phyloP scores from a whole-genome alignment of 2,888 invertebrate genomes.

The Aproaerema taeniolella region DNA sequence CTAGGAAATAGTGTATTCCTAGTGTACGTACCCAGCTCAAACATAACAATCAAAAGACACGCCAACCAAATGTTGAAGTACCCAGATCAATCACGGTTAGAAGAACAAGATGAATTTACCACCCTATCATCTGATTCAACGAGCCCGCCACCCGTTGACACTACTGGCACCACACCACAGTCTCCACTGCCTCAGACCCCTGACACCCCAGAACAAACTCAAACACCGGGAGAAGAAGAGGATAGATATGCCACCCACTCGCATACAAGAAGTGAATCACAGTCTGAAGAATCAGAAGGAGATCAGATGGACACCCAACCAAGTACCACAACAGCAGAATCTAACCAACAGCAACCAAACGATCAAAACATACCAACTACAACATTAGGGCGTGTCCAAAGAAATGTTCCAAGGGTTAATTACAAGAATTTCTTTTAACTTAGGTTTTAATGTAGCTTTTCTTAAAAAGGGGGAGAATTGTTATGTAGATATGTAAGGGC shows the following conservation, averaged over 20 bases:
- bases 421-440: neutral
- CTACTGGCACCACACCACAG: neutral
- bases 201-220: neutral
- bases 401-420: neutral
- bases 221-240: neutral
- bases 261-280: neutral
- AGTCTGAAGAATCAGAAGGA: neutral
- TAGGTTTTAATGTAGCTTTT: neutral
- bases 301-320: neutral
- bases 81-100: neutral
- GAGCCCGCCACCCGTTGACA: neutral
- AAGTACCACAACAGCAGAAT: neutral
- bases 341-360: neutral
- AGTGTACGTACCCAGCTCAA: neutral
- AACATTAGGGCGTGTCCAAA: neutral
- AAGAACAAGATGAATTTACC: neutral
- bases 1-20: neutral
- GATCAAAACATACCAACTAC: neutral
- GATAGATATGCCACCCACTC: neutral
- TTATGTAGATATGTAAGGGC: neutral
- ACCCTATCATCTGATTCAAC: neutral
- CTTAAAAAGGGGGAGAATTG: slow-evolving; percentile 1
- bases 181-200: neutral
- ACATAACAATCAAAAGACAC: neutral
- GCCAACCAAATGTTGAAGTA: neutral